Percentiles rank a stretch among this genome's conserved stretches.
These are phyloP conservation scores for Drosophila punjabiensis DNA, from an alignment of 1,140 invertebrate species.

Conservation along the genomic window DNA sequence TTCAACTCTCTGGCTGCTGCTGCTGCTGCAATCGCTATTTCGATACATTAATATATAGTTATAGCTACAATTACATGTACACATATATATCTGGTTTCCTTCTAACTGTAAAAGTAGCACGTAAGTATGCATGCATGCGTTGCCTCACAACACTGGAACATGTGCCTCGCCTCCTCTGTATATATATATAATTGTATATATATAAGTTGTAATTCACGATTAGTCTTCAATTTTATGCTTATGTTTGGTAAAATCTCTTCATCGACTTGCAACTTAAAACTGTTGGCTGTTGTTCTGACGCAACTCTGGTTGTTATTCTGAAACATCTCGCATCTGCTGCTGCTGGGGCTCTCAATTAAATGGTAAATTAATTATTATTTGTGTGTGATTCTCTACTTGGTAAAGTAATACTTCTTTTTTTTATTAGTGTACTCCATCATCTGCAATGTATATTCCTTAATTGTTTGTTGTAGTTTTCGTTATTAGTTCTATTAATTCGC, in stretches of 20 bases:
- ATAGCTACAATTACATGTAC: slow-evolving; percentile 52
- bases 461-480: slow-evolving; percentile 34
- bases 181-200: slow-evolving; percentile 3
- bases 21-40: slow-evolving; percentile 38
- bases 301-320: slow-evolving; percentile 26
- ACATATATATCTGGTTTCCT: slow-evolving; percentile 44
- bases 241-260: slow-evolving; percentile 70
- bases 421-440: slow-evolving; percentile 58
- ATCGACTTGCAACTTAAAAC: slow-evolving; percentile 64
- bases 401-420: slow-evolving; percentile 78
- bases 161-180: slow-evolving; percentile 29
- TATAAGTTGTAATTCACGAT: slow-evolving; percentile 42
- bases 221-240: slow-evolving; percentile 72
- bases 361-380: slow-evolving; percentile 61
- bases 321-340: slow-evolving; percentile 13
- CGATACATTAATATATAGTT: slow-evolving; percentile 42
- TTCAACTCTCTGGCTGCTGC: slow-evolving; percentile 19
- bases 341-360: slow-evolving; percentile 46
- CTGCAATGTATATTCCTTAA: slow-evolving; percentile 36
- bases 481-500: slow-evolving; percentile 78
- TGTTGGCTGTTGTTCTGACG: slow-evolving; percentile 51
- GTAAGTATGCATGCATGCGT: slow-evolving; percentile 36
- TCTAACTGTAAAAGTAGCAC: slow-evolving; percentile 60
- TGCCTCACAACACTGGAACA: slow-evolving; percentile 54
- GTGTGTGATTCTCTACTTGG: slow-evolving; percentile 64